Base-by-base conservation (phyloP, 2,888 invertebrate genomes). In the Scaeva pyrastri region DNA sequence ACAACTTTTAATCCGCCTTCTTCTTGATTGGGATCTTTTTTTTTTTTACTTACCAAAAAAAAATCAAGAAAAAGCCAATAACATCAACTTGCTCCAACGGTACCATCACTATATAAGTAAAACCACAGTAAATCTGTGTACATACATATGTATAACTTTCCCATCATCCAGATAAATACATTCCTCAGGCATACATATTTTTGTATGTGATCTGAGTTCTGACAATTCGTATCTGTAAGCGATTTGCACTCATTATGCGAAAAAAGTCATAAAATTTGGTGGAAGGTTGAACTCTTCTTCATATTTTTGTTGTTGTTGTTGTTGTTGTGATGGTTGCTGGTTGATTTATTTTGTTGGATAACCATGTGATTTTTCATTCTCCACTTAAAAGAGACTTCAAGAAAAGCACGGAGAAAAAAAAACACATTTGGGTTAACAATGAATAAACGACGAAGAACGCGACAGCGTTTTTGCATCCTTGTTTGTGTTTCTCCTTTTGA, bases 181-280 rank as follows among this genome's bases (percentile, higher is more conserved):
- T n/a, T n/a, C 52, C 70, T 41, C 41, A 52, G 52, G 23, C 52
- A 45, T 19, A n/a, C 31, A 31, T 50, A 21, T 31, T 31, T 31
- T 3, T 50, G 14, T n/a, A 45, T 23, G 41, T 55, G 70, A 68
- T 36, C 36, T 52, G 50, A 70, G 4, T 55, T 50, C 52, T 50
- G 50, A 21, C 39, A 68, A 50, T 68, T 60, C 14, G 52, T 70
- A 50, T 70, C 52, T 39, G 39, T 50, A 55, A 55, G 50, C 41
- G 39, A 70, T 70, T 70, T 70, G 70, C 70, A 70, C 70, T 70
- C 70, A 55, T 70, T 70, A 70, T 52, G 39, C 52, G 52, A 52
- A 70, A 70, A n/a, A 31, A 70, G 70, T 70, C 70, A 70, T 70
- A 70, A 70, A 70, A 70, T 52, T 70, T 70, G 52, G 31, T 26